These are phyloP conservation scores for Erynnis tages DNA, from an alignment of 2,888 invertebrate species.

Conservation along the genomic window DNA sequence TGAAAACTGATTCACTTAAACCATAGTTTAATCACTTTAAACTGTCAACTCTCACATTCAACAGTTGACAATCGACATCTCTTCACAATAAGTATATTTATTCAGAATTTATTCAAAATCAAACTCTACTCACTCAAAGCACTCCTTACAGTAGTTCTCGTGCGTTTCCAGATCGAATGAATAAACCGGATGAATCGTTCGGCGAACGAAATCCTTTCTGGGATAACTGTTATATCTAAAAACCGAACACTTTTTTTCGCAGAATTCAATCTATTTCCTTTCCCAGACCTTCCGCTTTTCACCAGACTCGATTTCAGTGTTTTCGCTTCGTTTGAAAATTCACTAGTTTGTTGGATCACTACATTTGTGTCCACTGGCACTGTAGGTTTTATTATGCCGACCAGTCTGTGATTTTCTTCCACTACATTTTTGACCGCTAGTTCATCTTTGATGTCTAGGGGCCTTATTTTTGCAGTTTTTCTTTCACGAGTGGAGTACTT, in stretches of 20 bases:
- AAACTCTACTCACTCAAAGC: conserved; percentile 57
- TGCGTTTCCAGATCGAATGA: conserved; percentile 59
- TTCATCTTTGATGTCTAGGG: conserved; percentile 42
- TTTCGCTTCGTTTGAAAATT: conserved; percentile 52
- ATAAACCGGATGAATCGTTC: conserved; percentile 58
- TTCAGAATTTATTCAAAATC: conserved; percentile 31
- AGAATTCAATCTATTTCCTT: conserved; percentile 43
- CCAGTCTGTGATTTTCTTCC: conserved; percentile 36
- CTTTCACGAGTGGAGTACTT: conserved; percentile 39
- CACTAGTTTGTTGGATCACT: conserved; percentile 36
- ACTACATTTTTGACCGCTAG: conserved; percentile 55
- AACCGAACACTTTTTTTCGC: conserved; percentile 69
- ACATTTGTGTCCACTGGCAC: conserved; percentile 38
- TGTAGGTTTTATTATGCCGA: conserved; percentile 38
- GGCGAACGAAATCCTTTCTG: conserved; percentile 49
- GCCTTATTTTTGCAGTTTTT: conserved; percentile 41
- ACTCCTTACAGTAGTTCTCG: conserved; percentile 51
- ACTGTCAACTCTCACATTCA: no score
- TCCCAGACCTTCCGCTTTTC: conserved; percentile 51
- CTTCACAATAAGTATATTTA: no score
- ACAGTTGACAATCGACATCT: no score
- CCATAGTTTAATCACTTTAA: no score
- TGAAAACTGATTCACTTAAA: no score
- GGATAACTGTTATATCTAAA: conserved; percentile 49
- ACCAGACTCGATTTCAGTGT: conserved; percentile 59